phyloP scores from a whole-genome alignment of 1,140 invertebrate species.

The Nasonia giraulti region DNA sequence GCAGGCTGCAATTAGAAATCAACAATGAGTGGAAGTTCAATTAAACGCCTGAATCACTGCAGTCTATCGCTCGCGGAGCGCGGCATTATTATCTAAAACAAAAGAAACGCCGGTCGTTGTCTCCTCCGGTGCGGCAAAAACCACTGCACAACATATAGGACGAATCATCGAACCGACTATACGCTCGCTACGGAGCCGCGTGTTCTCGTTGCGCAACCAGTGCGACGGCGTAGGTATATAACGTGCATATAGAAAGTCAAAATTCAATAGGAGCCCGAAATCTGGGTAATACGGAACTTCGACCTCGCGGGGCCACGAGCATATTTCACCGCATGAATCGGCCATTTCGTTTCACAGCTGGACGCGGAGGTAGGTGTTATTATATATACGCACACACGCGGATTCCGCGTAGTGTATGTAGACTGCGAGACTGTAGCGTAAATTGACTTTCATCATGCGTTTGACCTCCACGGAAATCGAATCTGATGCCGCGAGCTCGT shows the following conservation, averaged over 20 bases:
- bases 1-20: neutral
- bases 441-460: slow-evolving; percentile 42
- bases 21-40: neutral
- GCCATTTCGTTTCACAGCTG: slow-evolving; percentile 18
- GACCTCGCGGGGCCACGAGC: neutral
- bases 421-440: neutral
- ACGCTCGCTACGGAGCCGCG: too few species aligned
- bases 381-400: neutral
- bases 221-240: neutral
- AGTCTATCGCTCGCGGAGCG: neutral
- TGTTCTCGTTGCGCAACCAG: neutral
- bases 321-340: slow-evolving; percentile 18
- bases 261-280: slow-evolving; percentile 29
- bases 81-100: neutral
- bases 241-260: slow-evolving; percentile 25
- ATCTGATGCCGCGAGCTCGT: slow-evolving; percentile 12
- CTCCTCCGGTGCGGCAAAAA: neutral
- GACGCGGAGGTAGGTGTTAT: too few species aligned
- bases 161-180: neutral
- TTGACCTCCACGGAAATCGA: slow-evolving; percentile 47
- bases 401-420: neutral
- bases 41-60: neutral
- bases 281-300: slow-evolving; percentile 7
- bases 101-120: slow-evolving; percentile 7
- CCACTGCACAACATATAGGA: neutral